Percentiles rank a stretch among this genome's conserved stretches.
Evolutionary conservation across 2,888 invertebrate species (phyloP).

Genomic region (Gisinianus flammeolus): DNA sequence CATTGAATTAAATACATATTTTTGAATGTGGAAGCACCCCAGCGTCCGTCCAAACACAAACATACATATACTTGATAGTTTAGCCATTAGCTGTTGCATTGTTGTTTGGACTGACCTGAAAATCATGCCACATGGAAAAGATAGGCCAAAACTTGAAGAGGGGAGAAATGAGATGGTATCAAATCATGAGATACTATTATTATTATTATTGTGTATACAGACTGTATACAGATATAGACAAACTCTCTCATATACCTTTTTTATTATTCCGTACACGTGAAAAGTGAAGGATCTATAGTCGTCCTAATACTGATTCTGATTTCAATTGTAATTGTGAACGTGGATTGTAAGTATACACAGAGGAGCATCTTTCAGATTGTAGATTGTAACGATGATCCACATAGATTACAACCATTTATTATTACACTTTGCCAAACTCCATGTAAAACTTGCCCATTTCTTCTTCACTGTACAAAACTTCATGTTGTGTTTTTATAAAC

Average conservation of each 20-base stretch:
- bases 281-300: too few relatives aligned
- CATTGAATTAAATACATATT: too few relatives aligned
- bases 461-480: too few relatives aligned
- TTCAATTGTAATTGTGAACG: too few relatives aligned
- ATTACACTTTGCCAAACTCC: not conserved
- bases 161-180: not conserved
- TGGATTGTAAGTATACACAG: too few relatives aligned
- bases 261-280: too few relatives aligned
- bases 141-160: constrained; percentile 25
- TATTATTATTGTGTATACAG: not conserved
- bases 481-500: too few relatives aligned
- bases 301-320: too few relatives aligned
- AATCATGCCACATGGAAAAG: constrained; percentile 25
- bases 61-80: not conserved
- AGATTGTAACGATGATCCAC: constrained; percentile 35
- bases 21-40: not conserved
- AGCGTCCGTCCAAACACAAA: not conserved
- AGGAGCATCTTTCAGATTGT: constrained; percentile 1
- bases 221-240: not conserved
- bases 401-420: constrained; percentile 35
- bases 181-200: constrained; percentile 13
- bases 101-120: constrained; percentile 34
- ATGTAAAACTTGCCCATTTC: not conserved
- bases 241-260: too few relatives aligned
- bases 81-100: not conserved